phyloP scores from a whole-genome alignment of 2,113 vertebrate species.

The Clarias macrocephalus region DNA sequence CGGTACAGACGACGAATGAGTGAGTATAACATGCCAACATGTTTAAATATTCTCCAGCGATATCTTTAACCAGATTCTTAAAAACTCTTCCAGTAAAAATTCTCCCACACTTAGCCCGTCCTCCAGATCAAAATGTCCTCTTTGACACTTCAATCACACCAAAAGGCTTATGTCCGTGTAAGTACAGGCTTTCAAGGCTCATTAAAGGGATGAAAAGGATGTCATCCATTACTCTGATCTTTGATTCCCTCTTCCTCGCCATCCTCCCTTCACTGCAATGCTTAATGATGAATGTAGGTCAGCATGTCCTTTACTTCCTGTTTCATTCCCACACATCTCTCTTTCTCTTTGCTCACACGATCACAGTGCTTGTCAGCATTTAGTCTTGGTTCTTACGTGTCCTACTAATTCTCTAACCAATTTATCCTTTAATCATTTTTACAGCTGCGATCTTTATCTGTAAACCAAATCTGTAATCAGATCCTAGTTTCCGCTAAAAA shows the following conservation, averaged over 20 bases:
- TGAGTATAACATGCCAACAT: no score
- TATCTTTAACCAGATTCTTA: background rate
- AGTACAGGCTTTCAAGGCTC: background rate
- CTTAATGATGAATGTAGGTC: conserved; percentile 40
- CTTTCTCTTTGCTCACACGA: background rate
- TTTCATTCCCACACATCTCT: conserved; percentile 9
- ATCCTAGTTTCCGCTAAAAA: background rate
- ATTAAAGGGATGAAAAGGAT: conserved; percentile 26
- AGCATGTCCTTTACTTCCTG: conserved; percentile 32
- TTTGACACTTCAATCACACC: background rate
- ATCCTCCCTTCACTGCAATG: conserved; percentile 4
- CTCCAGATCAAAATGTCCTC: background rate
- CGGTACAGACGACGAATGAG: no score
- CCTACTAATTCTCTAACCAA: background rate
- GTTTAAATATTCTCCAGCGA: background rate
- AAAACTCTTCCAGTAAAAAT: background rate
- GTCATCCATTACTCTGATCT: conserved; percentile 21
- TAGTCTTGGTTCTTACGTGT: conserved; percentile 4
- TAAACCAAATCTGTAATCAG: conserved; percentile 25
- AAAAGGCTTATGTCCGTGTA: background rate
- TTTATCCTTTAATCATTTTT: background rate
- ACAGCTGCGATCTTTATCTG: background rate
- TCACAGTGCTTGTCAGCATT: background rate
- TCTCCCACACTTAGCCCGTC: background rate
- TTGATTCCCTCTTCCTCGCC: background rate